Conservation (phyloP, 2,888 invertebrate genomes). For the Rotaria magnacalcarata region DNA sequence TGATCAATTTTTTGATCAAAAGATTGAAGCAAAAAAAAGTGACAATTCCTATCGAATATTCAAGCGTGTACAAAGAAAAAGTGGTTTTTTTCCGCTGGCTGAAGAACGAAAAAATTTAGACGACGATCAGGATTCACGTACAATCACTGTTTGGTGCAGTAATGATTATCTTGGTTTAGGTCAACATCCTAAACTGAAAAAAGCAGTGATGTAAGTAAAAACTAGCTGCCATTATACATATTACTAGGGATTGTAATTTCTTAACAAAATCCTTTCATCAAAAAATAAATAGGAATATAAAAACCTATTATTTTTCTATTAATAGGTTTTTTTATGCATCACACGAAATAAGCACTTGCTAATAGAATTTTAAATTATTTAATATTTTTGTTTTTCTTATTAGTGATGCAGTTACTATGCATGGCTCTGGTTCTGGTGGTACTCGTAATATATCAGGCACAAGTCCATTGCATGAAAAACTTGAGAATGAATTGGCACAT, state of each 20-base stretch:
- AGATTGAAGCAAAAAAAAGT: constrained; percentile 83
- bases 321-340: not conserved
- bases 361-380: not conserved
- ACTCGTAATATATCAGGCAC: constrained; percentile 94
- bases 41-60: constrained; percentile 92
- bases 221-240: no score
- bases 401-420: constrained; percentile 61
- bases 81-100: constrained; percentile 78
- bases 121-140: constrained; percentile 67
- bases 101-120: constrained; percentile 66
- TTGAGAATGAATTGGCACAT: constrained; percentile 76
- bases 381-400: not conserved
- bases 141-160: constrained; percentile 96
- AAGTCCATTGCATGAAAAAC: constrained; percentile 78
- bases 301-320: no score
- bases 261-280: no score
- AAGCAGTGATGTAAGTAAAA: constrained; percentile 66
- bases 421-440: constrained; percentile 89
- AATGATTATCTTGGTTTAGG: constrained; percentile 96
- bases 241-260: no score
- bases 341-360: not conserved
- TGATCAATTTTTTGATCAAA: constrained; percentile 79
- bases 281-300: no score
- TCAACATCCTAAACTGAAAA: constrained; percentile 72
- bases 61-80: constrained; percentile 80